Percentiles rank a stretch among this genome's conserved stretches.
Evolutionary conservation across 37 sponge, comb jelly and placozoan species (phyloP).

Genomic region (Tethya wilhelma): DNA sequence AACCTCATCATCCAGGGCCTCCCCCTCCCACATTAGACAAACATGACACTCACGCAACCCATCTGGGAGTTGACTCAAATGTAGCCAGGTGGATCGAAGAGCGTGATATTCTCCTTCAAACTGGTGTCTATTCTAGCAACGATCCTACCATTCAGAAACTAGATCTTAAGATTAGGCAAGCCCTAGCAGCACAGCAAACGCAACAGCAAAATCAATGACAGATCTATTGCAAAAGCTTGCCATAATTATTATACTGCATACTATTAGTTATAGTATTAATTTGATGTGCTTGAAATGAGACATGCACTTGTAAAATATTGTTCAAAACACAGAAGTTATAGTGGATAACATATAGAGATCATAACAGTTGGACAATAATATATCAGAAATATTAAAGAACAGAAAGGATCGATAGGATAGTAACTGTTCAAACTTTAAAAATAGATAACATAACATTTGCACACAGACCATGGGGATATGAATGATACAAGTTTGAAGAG

Average conservation of each 20-base stretch:
- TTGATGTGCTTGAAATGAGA: not conserved
- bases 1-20: not conserved
- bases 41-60: too few species aligned
- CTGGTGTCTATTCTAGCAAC: conserved; percentile 81
- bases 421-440: too few species aligned
- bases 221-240: not conserved
- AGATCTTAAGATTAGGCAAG: conserved; percentile 73
- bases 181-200: conserved; percentile 4
- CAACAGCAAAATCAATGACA: not conserved
- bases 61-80: conserved; percentile 59
- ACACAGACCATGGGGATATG: too few species aligned
- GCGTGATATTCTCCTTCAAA: conserved; percentile 83
- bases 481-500: too few species aligned
- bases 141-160: conserved; percentile 84
- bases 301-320: too few species aligned
- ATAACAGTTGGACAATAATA: too few species aligned
- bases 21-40: not conserved
- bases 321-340: too few species aligned
- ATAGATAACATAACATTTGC: too few species aligned
- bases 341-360: too few species aligned
- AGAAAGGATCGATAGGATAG: too few species aligned
- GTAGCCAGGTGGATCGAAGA: conserved; percentile 92
- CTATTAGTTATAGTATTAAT: not conserved
- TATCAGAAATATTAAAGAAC: too few species aligned
- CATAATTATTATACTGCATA: not conserved